These are phyloP conservation scores for Dipodomys spectabilis DNA, from an alignment of 2,113 vertebrate species.

Conservation along the genomic window DNA sequence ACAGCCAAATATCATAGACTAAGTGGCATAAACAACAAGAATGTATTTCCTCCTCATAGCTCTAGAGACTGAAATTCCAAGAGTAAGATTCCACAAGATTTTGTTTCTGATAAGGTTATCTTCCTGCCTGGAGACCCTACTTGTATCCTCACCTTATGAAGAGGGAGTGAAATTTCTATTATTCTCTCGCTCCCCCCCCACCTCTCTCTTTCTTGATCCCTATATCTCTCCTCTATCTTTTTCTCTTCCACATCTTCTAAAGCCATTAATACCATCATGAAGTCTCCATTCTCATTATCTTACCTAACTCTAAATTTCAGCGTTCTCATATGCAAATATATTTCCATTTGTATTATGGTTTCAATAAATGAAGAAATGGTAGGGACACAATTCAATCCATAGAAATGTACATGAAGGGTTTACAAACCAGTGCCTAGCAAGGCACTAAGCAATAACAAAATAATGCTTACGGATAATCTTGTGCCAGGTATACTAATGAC, in stretches of 20 bases:
- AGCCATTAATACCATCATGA: not conserved
- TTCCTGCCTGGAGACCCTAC: not conserved
- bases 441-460: not conserved
- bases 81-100: not conserved
- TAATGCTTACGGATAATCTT: not conserved
- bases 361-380: not conserved
- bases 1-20: not conserved
- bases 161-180: not conserved
- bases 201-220: too few relatives aligned
- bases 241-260: not conserved
- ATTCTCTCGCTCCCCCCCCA: too few relatives aligned
- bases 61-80: not conserved
- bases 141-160: not conserved
- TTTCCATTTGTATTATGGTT: not conserved
- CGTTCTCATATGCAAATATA: not conserved
- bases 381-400: not conserved
- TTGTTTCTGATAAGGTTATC: not conserved
- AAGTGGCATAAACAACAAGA: not conserved
- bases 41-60: slow-evolving; percentile 16
- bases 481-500: not conserved
- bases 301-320: not conserved
- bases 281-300: not conserved
- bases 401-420: not conserved
- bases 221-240: not conserved
- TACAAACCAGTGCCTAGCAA: not conserved